Base-by-base conservation (phyloP, 1,140 invertebrate species). In the Drosophila gunungcola region DNA sequence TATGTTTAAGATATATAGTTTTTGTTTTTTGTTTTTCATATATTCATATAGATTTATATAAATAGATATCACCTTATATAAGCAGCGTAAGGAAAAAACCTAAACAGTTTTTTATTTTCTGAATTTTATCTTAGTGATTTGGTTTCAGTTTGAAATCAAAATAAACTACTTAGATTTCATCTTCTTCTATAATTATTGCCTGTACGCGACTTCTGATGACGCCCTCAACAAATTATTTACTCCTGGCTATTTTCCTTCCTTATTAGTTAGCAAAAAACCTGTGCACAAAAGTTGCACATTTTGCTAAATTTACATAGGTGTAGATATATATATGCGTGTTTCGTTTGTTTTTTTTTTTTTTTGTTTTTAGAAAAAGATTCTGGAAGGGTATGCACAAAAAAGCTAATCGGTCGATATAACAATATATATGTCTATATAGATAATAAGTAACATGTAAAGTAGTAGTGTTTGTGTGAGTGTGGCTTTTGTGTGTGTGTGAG, bases 31-130 rank as follows among this genome's bases (percentile, higher is more conserved):
- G 46, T 49, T 48, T 56, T 74, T 67, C 13, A 80, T 79, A 69
- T 54, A 78, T 52, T 60, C n/a, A 67, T 58, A 74, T 64, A 74
- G 68, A 64, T 65, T 70, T 80, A 58, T 80, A 78, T 83, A 82
- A 83, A 83, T 86, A 86, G 78, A 86, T 86, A 86, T 86, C 83
- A 86, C 83, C 75, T 86, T 85, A 86, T 88, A 86, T 79, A 83
- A 82, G 83, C 84, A 89, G 80, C 80, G 76, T 89, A 88, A 89
- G 80, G 75, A 86, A 89, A 88, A 88, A 88, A 83, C 79, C 70
- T 80, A 88, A 89, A 83, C 75, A 83, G 57, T 77, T 85, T 57
- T 60, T 62, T 68, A 41, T 62, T 72, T 65, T 60, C 41, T 49
- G 57, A 76, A 55, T 60, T 46, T 61, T 48, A 64, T 67, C 69